Evolutionary conservation across 2,888 invertebrate species (phyloP), one percentile per base, ranked within the genome.

Genomic region (Gastrophysa polygoni): DNA sequence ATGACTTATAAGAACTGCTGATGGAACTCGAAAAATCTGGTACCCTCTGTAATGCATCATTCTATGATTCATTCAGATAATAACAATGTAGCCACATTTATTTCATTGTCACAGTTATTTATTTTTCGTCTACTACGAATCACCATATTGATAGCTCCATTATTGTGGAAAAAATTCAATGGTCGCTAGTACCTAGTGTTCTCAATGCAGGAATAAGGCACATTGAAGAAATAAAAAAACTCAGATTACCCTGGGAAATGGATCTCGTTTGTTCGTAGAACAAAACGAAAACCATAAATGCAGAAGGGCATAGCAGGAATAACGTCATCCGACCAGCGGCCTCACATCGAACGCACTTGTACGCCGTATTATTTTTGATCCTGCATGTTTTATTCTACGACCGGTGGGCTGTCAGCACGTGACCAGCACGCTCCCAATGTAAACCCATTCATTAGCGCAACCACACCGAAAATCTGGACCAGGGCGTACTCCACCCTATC

Each of bases 381-480:
- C 77, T 70, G 70, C 73, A 75, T 74, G 75, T 78, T 78, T 77
- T 77, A 76, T 75, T 70, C 73, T 75, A 69, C 72, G 74, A 73
- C 74, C 76, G 78, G n/a, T n/a, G n/a, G n/a, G n/a, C n/a, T n/a
- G n/a, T n/a, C n/a, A n/a, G 73, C 81, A 81, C 81, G 81, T 81
- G 82, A 66, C 69, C 57, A 76, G 70, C 81, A 80, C 81, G 80
- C 80, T 79, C 74, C 73, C 72, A 78, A 80, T 78, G 80, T 81
- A 82, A 82, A 82, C 82, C 80, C 78, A 81, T 82, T 82, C 82
- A 82, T 82, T 82, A 81, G 80, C 75, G 80, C 80, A 80, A 81
- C 82, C 82, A 77, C 81, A 81, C 80, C 76, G 80, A 80, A 80
- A 80, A 81, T 78, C 78, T 74, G 70, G 66, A 66, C 72, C 24